A percentile compares a stretch with the other conserved stretches of the same genome.
phyloP scores from a whole-genome alignment of 2,113 vertebrate genomes.

The Felis catus region F.catus_Fca126_mat1.0 CM031424.1:45259501-45260000 shows the following conservation, averaged over 20 bases:
- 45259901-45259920: constrained; percentile 35
- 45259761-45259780: constrained; percentile 88
- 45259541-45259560: background rate
- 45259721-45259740: constrained; percentile 94
- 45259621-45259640: constrained; percentile 10
- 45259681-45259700: constrained; percentile 60
- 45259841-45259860: constrained; percentile 23
- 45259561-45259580: constrained; percentile 36
- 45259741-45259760: constrained; percentile 92
- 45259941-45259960: background rate
- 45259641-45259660: constrained; percentile 57
- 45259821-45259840: constrained; percentile 40
- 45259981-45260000: background rate
- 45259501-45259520: background rate
- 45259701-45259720: constrained; percentile 88
- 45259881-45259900: constrained; percentile 41
- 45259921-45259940: background rate
- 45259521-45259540: background rate
- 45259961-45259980: background rate
- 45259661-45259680: constrained; percentile 75
- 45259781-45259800: constrained; percentile 48
- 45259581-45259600: constrained; percentile 24
- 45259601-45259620: constrained; percentile 52
- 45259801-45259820: background rate
- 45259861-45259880: background rate